Percentiles rank a stretch among this genome's conserved stretches.
These are phyloP conservation scores for Ia io DNA, from an alignment of 2,113 vertebrate genomes.

Conservation along the genomic window DNA sequence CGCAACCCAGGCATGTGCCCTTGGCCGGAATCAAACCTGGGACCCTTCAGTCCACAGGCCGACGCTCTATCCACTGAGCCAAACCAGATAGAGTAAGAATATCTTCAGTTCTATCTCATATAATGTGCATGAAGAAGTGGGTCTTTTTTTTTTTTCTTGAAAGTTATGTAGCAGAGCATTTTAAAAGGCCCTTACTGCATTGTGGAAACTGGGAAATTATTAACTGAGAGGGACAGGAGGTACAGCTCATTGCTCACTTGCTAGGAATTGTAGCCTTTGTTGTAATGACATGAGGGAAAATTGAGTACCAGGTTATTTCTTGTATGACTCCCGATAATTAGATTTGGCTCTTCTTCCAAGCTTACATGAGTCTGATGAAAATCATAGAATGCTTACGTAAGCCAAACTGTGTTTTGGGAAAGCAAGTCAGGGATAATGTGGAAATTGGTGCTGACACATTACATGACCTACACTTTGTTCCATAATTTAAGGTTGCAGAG, in stretches of 20 bases:
- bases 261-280: neutral
- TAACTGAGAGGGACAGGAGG: neutral
- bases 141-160: neutral
- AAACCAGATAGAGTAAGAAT: no score
- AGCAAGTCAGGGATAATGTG: constrained; percentile 1
- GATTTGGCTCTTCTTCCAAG: constrained; percentile 26
- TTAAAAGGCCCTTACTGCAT: neutral
- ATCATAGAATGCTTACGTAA: neutral
- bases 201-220: neutral
- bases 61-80: no score
- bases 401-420: constrained; percentile 35
- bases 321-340: neutral
- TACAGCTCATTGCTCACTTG: neutral
- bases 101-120: neutral
- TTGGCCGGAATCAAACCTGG: no score
- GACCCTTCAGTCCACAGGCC: no score
- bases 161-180: neutral
- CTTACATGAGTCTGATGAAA: neutral
- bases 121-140: neutral
- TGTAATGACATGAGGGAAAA: neutral
- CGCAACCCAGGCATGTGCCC: no score
- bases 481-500: neutral
- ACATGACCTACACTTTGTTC: neutral
- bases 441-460: neutral
- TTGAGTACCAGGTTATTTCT: neutral